A percentile compares a stretch with the other conserved stretches of the same genome.
Conservation (phyloP, 1,140 invertebrate genomes). For the Agraylea sexmaculata region DNA sequence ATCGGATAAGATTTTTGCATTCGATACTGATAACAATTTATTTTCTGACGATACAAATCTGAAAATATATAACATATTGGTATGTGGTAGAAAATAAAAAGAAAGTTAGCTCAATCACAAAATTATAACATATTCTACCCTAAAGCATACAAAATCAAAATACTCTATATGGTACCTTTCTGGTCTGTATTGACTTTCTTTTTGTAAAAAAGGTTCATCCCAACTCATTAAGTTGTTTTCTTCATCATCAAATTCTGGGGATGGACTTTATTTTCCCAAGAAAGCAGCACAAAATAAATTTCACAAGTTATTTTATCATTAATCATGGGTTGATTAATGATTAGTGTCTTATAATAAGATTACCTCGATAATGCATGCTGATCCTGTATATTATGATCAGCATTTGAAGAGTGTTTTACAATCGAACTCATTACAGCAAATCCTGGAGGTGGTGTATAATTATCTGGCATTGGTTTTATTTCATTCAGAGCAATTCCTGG, state of each 20-base stretch:
- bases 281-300: slow-evolving; percentile 1
- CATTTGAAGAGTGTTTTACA: slow-evolving; percentile 30
- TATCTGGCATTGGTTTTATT: slow-evolving; percentile 40
- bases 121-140: neutral
- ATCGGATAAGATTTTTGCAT: slow-evolving; percentile 6
- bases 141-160: no score
- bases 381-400: slow-evolving; percentile 36
- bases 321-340: neutral
- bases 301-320: neutral
- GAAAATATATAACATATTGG: no score
- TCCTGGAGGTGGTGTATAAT: slow-evolving; percentile 47
- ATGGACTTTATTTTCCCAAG: slow-evolving; percentile 26
- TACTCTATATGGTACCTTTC: slow-evolving; percentile 25
- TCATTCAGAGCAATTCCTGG: slow-evolving; percentile 42
- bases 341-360: neutral
- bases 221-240: slow-evolving; percentile 23
- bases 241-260: slow-evolving; percentile 36
- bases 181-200: slow-evolving; percentile 24
- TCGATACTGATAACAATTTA: slow-evolving; percentile 9
- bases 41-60: slow-evolving; percentile 14
- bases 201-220: slow-evolving; percentile 27
- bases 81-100: neutral
- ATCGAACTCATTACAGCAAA: slow-evolving; percentile 46
- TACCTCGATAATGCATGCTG: slow-evolving; percentile 37
- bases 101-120: neutral